A percentile compares a stretch with the other conserved stretches of the same genome.
Conservation (phyloP, 2,888 invertebrate species). For the Melanostoma mellinum region DNA sequence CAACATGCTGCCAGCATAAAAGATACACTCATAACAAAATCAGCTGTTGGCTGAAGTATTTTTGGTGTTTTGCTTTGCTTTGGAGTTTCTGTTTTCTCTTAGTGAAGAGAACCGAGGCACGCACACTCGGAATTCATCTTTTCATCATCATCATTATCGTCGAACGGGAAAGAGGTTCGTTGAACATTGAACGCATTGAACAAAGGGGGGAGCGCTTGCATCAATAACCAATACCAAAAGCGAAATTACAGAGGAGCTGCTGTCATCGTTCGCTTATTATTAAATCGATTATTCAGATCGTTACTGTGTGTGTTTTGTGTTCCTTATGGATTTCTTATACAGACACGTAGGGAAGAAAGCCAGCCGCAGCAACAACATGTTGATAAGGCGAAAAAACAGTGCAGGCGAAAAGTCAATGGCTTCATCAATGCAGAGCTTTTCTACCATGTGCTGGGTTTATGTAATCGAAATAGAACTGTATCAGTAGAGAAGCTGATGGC, state of each 20-base stretch:
- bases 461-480: slow-evolving; percentile 64
- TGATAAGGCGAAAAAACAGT: slow-evolving; percentile 35
- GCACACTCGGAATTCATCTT: slow-evolving; percentile 40
- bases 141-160: neutral
- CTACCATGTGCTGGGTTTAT: slow-evolving; percentile 41
- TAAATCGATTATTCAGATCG: slow-evolving; percentile 50
- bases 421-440: slow-evolving; percentile 50
- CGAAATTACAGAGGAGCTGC: slow-evolving; percentile 11
- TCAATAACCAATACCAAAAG: slow-evolving; percentile 18
- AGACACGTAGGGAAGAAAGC: neutral
- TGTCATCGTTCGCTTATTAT: slow-evolving; percentile 51
- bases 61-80: slow-evolving; percentile 53
- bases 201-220: slow-evolving; percentile 42
- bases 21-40: slow-evolving; percentile 38
- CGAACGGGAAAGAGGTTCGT: slow-evolving; percentile 40
- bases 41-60: slow-evolving; percentile 75
- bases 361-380: slow-evolving; percentile 30
- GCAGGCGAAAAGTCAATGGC: slow-evolving; percentile 51
- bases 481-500: slow-evolving; percentile 30
- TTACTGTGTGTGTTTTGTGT: slow-evolving; percentile 16
- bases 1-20: slow-evolving; percentile 73
- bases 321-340: slow-evolving; percentile 15
- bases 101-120: slow-evolving; percentile 21
- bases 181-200: slow-evolving; percentile 52
- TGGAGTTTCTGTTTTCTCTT: slow-evolving; percentile 68